Base-by-base conservation (phyloP, 2,888 invertebrate species). In the Drosophila sordidula region DNA sequence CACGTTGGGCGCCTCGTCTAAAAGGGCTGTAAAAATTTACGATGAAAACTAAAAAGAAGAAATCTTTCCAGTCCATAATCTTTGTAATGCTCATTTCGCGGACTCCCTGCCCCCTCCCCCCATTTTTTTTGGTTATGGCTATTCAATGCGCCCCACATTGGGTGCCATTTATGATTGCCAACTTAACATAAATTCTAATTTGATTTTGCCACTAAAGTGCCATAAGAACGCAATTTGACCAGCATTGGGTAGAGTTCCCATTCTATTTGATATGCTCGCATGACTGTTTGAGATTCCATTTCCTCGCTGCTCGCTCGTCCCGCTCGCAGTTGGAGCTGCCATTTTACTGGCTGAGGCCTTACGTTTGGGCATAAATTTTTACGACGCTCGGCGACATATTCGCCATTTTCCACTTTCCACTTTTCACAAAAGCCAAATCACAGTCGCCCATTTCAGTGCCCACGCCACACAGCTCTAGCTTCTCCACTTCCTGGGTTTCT, bases 131-230 rank as follows among this genome's bases (percentile, higher is more conserved):
- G 72, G 46, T 76, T 76, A 82, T 82, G 79, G 65, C 59, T 57
- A 69, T 79, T 76, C 74, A 68, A 81, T 83, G 73, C 47, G 39
- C 14, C 42, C 54, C 45, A 26, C 55, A 6, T 63, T 56, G 78
- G 71, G 61, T 76, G 70, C 68, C 83, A 86, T 86, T 85, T 85
- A 88, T 85, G 84, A 90, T 87, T 89, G 86, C 81, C 67, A 83
- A 77, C 83, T 88, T 87, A 79, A 86, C 86, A 90, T 91, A 90
- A 90, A 90, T 90, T 90, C 88, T 90, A 90, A 90, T 90, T 91
- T 89, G 76, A 90, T 90, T 90, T 90, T 83, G 86, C 83, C 87
- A 87, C 86, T 81, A 86, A 89, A 90, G 89, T 86, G 82, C 84
- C 79, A 83, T 87, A 86, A 85, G 80, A 81, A 87, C 68, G 84